A percentile compares a stretch with the other conserved stretches of the same genome.
Conservation (phyloP, 1,140 invertebrate species). For the Holcopasites calliopsidis region DNA sequence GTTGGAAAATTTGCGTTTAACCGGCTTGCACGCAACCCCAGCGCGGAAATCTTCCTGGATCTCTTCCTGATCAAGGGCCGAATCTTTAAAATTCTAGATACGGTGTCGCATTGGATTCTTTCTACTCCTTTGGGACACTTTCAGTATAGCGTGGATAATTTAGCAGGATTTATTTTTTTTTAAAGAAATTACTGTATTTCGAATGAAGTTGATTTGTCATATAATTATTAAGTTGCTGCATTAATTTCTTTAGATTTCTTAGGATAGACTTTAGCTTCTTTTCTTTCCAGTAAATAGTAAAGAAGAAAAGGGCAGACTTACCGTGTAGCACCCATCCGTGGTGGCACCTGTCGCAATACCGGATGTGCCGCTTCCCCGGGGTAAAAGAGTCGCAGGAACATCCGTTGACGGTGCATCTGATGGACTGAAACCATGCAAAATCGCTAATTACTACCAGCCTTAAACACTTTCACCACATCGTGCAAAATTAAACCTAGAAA, state of each 20-base stretch:
- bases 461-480: background rate
- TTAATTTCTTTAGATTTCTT: no score
- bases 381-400: conserved; percentile 88
- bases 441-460: background rate
- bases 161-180: no score
- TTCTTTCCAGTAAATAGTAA: background rate
- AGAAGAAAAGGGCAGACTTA: conserved; percentile 78
- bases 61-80: no score
- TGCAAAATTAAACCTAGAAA: background rate
- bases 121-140: no score
- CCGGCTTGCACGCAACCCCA: conserved; percentile 48
- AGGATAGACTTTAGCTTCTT: background rate
- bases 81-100: no score
- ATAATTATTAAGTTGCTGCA: no score
- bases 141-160: no score
- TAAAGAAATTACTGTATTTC: no score
- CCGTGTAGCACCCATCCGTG: conserved; percentile 90
- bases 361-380: conserved; percentile 85
- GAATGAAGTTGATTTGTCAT: no score
- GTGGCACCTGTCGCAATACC: conserved; percentile 87
- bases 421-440: conserved; percentile 81
- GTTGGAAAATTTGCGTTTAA: conserved; percentile 70
- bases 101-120: no score
- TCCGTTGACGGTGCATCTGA: conserved; percentile 85
- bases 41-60: background rate